These are phyloP conservation scores for Coenobita brevimanus DNA, from an alignment of 1,140 invertebrate species.

Conservation along the genomic window DNA sequence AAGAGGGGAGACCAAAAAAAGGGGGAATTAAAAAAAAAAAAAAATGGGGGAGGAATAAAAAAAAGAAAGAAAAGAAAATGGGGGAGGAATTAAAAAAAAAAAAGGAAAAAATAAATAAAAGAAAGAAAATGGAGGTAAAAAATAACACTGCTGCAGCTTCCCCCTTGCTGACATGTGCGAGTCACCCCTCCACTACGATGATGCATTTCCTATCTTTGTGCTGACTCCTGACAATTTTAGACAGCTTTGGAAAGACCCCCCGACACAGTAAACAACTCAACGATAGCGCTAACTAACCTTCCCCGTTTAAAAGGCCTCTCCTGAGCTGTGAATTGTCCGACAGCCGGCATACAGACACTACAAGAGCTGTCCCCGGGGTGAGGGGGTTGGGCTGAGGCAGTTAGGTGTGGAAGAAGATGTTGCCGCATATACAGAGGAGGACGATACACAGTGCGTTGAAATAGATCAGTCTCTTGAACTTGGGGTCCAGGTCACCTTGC, in stretches of 20 bases:
- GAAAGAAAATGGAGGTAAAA: no score
- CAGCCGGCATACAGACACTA: no score
- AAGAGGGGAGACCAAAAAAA: neutral
- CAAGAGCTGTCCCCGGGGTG: no score
- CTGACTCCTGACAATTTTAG: no score
- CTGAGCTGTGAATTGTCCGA: no score
- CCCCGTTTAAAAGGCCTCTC: no score
- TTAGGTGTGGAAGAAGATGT: slow-evolving; percentile 43
- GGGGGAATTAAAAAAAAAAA: neutral
- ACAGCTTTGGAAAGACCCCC: no score
- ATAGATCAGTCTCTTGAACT: slow-evolving; percentile 57
- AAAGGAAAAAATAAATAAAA: neutral
- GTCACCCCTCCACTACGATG: no score
- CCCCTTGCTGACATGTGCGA: neutral
- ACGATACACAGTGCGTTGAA: slow-evolving; percentile 46
- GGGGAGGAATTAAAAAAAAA: neutral
- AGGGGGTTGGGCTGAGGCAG: no score
- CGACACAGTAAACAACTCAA: no score
- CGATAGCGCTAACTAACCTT: no score
- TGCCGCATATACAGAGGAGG: slow-evolving; percentile 37
- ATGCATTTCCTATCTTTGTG: no score
- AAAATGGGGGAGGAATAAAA: neutral
- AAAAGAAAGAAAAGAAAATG: neutral
- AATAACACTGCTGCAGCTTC: neutral
- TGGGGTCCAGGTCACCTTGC: slow-evolving; percentile 55